Percentiles rank a stretch among this genome's conserved stretches.
Conservation (phyloP, 1,140 invertebrate genomes). For the Listronotus bonariensis region DNA sequence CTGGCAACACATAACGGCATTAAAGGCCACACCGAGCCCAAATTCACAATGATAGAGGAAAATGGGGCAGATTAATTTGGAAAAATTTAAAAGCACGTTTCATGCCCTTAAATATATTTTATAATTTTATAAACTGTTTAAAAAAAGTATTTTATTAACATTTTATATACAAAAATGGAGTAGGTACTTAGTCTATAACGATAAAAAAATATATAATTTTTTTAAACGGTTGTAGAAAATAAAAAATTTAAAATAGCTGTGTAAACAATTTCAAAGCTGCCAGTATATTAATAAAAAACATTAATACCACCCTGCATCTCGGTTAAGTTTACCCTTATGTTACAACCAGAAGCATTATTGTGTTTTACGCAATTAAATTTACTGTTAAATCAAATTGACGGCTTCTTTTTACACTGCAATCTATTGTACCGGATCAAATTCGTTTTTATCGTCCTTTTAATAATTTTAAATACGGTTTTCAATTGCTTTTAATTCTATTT, state of each 20-base stretch:
- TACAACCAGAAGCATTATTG: conserved; percentile 43
- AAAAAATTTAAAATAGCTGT: background rate
- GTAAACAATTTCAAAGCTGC: background rate
- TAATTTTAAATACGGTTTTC: conserved; percentile 28
- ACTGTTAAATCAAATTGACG: conserved; percentile 46
- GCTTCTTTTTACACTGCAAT: conserved; percentile 38
- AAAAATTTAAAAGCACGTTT: too few species aligned
- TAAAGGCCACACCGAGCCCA: too few species aligned
- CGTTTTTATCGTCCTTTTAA: conserved; percentile 30
- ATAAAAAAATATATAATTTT: too few species aligned
- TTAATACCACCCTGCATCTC: conserved; percentile 22
- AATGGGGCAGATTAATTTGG: too few species aligned
- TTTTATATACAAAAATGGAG: too few species aligned
- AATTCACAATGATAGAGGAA: too few species aligned
- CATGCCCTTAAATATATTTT: too few species aligned
- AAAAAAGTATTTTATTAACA: too few species aligned
- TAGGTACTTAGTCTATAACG: too few species aligned
- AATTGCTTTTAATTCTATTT: conserved; percentile 24
- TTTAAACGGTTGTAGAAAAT: too few species aligned
- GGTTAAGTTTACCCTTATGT: conserved; percentile 47
- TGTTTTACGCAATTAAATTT: conserved; percentile 52
- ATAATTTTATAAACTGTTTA: too few species aligned
- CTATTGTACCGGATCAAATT: conserved; percentile 40
- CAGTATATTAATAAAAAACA: background rate
- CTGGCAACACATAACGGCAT: too few species aligned